Evolutionary conservation across 2,113 vertebrate species (phyloP), one percentile per base, ranked within the genome.

Genomic region (Furnarius figulus): DNA sequence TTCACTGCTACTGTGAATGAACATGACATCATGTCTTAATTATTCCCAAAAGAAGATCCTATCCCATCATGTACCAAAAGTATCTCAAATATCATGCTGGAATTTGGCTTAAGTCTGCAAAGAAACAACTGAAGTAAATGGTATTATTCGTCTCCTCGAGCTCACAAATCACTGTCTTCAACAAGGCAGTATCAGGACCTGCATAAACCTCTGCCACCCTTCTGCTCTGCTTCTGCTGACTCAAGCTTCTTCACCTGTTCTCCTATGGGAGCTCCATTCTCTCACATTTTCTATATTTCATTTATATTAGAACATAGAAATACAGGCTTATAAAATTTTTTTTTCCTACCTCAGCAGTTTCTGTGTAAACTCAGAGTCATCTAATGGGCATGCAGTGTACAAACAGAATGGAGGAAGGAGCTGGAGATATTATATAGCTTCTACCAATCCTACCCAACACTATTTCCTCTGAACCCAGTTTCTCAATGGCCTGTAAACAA

Each of bases 91-190:
- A 77, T 31, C 42, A 37, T 1, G 2, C 2, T 56, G 40, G 35
- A 67, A 66, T 95, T 92, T 68, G 66, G 28, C 49, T 86, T 55
- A 77, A 87, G 44, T 46, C 89, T 94, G 68, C 71, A 83, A 88
- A 85, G 70, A 74, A 79, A 50, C 11, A 42, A 46, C 49, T 56
- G 74, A 89, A 94, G 70, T 91, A 93, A 96, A 91, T 46, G 55
- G 47, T 53, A 82, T 91, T 85, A 88, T 72, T 88, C 62, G 85
- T 19, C n/a, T 84, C n/a, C 50, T 72, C 0, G 1, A 85, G 31
- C 52, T 90, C 83, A 89, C 95, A 96, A 93, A 89, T 85, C 86
- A 75, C 53, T 90, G 53, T 53, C 79, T 86, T 55, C 83, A 84
- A 65, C 0, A 2, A 89, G 66, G 66, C 5, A 2, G 66, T 40